These are phyloP conservation scores for Lacanobia oleracea DNA, from an alignment of 2,888 invertebrate species.

Conservation along the genomic window DNA sequence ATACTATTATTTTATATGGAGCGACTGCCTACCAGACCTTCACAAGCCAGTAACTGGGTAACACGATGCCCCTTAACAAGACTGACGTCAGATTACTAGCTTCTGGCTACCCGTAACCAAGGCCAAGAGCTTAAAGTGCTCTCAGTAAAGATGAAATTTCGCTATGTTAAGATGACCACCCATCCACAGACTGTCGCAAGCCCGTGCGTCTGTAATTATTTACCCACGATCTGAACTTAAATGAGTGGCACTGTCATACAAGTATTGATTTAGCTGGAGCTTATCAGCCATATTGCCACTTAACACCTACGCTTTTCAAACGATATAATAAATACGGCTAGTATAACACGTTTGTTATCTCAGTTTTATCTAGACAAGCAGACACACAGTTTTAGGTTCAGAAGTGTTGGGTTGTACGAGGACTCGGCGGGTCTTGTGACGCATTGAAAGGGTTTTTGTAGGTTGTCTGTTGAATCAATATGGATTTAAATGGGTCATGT, in stretches of 20 bases:
- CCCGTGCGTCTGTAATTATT: no score
- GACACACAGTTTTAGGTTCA: slow-evolving; percentile 26
- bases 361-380: slow-evolving; percentile 31
- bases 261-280: slow-evolving; percentile 50
- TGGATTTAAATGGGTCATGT: slow-evolving; percentile 7
- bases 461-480: slow-evolving; percentile 32
- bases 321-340: slow-evolving; percentile 13
- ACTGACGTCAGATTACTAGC: no score
- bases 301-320: slow-evolving; percentile 47
- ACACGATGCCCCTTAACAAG: no score
- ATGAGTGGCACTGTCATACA: slow-evolving; percentile 3
- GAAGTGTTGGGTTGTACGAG: slow-evolving; percentile 35
- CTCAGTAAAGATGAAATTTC: no score
- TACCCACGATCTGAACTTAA: slow-evolving; percentile 16
- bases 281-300: slow-evolving; percentile 54
- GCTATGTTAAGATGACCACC: no score
- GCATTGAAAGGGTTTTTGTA: slow-evolving; percentile 9
- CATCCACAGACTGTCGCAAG: no score
- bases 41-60: no score
- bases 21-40: no score
- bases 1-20: no score
- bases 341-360: slow-evolving; percentile 41
- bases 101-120: no score
- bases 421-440: slow-evolving; percentile 7
- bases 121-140: no score